Conservation (phyloP, 2,888 invertebrate species). For the Agrotis clavis region DNA sequence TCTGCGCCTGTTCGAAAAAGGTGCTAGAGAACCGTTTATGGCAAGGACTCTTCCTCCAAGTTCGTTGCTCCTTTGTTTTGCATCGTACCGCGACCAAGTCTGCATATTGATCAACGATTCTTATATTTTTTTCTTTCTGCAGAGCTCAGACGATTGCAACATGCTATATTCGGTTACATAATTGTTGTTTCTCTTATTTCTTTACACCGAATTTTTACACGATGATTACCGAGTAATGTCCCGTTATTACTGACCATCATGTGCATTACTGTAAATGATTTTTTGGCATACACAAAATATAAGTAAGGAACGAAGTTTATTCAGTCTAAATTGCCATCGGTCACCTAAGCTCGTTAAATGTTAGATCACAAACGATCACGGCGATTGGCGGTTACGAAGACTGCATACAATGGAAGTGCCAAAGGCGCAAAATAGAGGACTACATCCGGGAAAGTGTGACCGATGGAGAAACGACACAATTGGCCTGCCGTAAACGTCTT, state of each 20-base stretch:
- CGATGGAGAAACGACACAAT: slow-evolving; percentile 75
- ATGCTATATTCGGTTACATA: slow-evolving; percentile 40
- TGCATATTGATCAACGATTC: slow-evolving; percentile 82
- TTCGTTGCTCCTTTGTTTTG: slow-evolving; percentile 88
- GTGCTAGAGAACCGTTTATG: slow-evolving; percentile 78
- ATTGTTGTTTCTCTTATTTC: slow-evolving; percentile 33
- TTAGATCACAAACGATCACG: slow-evolving; percentile 75
- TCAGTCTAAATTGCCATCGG: slow-evolving; percentile 67
- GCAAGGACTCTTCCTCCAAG: slow-evolving; percentile 85
- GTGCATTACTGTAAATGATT: slow-evolving; percentile 45
- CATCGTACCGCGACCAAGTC: slow-evolving; percentile 81
- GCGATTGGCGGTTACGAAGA: slow-evolving; percentile 74
- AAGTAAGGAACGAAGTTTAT: slow-evolving; percentile 54
- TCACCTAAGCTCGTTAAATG: slow-evolving; percentile 73
- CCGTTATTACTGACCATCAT: slow-evolving; percentile 37
- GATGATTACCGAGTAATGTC: slow-evolving; percentile 42
- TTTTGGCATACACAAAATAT: slow-evolving; percentile 38
- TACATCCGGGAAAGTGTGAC: slow-evolving; percentile 83
- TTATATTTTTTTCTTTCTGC: slow-evolving; percentile 62
- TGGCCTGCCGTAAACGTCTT: slow-evolving; percentile 54
- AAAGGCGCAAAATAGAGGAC: slow-evolving; percentile 76
- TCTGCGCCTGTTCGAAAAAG: slow-evolving; percentile 74
- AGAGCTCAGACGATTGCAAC: slow-evolving; percentile 43
- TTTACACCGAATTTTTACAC: slow-evolving; percentile 33
- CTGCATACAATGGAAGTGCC: slow-evolving; percentile 74